These are phyloP conservation scores for Sapajus apella DNA, from an alignment of 2,113 vertebrate species.

Conservation along the genomic window DNA sequence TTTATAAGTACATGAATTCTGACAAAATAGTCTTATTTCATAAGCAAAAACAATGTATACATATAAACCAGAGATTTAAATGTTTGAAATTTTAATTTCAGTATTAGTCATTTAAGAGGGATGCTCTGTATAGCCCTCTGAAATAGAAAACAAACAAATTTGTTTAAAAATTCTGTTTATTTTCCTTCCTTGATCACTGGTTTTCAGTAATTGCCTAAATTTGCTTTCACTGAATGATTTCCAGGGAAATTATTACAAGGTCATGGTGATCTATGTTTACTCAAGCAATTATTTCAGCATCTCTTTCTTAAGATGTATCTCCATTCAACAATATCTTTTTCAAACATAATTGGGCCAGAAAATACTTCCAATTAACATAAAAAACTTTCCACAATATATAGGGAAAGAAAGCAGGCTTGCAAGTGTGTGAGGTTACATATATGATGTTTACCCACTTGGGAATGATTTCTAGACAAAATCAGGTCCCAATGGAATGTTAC, in stretches of 20 bases:
- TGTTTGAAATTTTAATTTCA: background rate
- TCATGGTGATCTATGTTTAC: conserved; percentile 38
- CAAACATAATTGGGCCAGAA: conserved; percentile 37
- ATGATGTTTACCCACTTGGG: background rate
- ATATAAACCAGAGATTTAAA: background rate
- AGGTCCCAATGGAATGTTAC: background rate
- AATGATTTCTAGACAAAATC: background rate
- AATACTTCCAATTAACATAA: background rate
- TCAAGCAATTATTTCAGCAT: conserved; percentile 11
- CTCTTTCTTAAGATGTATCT: conserved; percentile 9
- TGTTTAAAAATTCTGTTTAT: background rate
- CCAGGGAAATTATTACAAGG: background rate
- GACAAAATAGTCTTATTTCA: background rate
- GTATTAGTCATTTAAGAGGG: background rate
- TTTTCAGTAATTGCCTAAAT: conserved; percentile 24
- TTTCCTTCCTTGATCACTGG: background rate
- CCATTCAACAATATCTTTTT: conserved; percentile 33
- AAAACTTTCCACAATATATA: background rate
- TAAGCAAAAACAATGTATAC: background rate
- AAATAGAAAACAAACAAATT: background rate
- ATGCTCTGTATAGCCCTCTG: background rate
- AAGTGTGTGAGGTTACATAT: background rate
- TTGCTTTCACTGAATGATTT: conserved; percentile 22
- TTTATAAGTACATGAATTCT: background rate
- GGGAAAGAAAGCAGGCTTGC: conserved; percentile 22